Evolutionary conservation across 2,797 vertebrate species (phyloP), one percentile per base, ranked within the genome.

Genomic region (Huso huso): DNA sequence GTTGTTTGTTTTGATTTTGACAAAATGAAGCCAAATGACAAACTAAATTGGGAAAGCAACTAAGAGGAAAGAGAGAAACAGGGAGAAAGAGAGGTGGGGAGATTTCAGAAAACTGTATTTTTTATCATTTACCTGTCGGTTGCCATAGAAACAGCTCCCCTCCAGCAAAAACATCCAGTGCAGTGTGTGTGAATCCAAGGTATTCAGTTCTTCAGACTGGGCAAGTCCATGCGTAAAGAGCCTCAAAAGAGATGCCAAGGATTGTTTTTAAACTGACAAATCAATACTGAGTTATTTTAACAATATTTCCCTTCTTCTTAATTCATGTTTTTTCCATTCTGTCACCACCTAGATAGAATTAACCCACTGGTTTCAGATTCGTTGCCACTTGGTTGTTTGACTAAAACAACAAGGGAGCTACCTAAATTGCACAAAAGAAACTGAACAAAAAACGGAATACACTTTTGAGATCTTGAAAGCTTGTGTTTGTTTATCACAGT

Each of bases 71-170:
- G 18, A 48, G 48, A 49, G 9, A 49, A 1, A 49, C 15, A 53
- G 51, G 51, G 50, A 52, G 50, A 23, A 51, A 52, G 63, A 52
- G 8, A 18, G 7, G 13, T 48, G 37, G 10, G 61, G n/a, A 48
- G 48, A 49, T 10, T 13, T 37, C 10, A 57, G 12, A 59, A 63
- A 68, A 67, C 62, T 50, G 64, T 37, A 23, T 63, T 63, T 18
- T 64, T 58, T 11, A 58, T 64, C 62, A 62, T 57, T 58, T 68
- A 13, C 52, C 67, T 11, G 51, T 63, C 61, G 48, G 65, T 70
- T 70, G 61, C 69, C 65, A 61, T 61, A 67, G 62, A 62, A 67
- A 70, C 61, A 66, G 53, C 62, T 63, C 53, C n/a, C 69, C 69
- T 64, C 49, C 62, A 67, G 65, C 49, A 61, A 67, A 51, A 70